Base-by-base conservation (phyloP, 1,140 invertebrate genomes). In the Oscheius sp. region DNA sequence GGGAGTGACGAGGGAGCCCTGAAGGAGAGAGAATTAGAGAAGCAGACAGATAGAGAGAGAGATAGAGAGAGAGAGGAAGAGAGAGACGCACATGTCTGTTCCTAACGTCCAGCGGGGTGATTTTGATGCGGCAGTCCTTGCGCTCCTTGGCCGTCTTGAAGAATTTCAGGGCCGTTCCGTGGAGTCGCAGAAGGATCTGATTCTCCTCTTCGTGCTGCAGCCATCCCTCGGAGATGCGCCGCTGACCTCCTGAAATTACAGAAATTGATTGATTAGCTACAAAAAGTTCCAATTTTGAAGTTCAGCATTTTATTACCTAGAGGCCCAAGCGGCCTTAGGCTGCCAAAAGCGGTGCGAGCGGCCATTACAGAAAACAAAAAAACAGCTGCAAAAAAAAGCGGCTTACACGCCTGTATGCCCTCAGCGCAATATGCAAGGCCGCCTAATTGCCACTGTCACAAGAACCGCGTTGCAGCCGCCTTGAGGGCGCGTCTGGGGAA, bases 121-220 rank as follows among this genome's bases (percentile, higher is more conserved):
- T 73, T 63, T 79, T 79, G 32, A 83, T 63, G 0, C 78, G 66
- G 61, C 81, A 84, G 35, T 75, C 67, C 58, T 80, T 59, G 1
- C 72, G 32, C 0, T 70, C 69, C 62, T 81, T 76, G 18, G 76
- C 62, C 13, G 61, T 64, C 64, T 83, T 83, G 67, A 81, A 84
- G 64, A 84, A 83, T 64, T 84, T 83, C 7, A 83, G 35, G 4
- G 82, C 79, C 32, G 63, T 73, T 10, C 82, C 82, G 36, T 82
- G 71, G 38, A 83, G 42, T 10, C 71, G 74, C n/a, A 83, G 45
- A 15, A 78, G 52, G 62, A 83, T 84, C 45, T 84, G 73, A 66
- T 82, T 79, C 32, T 82, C 76, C 35, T 80, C 79, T 13, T 74
- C 73, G 34, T 76, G 59, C 18, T 73, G 34, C 3, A 84, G 65